Evolutionary conservation across 2,888 invertebrate genomes (phyloP).

Genomic region (Caenorhabditis parvicauda): DNA sequence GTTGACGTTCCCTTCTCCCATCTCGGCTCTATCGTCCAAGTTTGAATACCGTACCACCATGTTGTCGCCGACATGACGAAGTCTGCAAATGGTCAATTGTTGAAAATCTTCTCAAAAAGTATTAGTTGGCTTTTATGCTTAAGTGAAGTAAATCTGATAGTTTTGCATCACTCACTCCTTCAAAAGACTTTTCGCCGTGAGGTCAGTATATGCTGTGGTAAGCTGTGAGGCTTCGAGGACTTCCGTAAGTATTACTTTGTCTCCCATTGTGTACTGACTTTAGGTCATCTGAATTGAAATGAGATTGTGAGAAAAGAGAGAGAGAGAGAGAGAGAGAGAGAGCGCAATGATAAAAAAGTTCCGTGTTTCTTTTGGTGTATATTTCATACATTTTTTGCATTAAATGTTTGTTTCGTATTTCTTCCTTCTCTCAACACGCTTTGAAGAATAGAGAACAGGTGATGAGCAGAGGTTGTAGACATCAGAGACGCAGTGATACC

Average conservation of each 20-base stretch:
- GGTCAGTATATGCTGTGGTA: conserved; percentile 57
- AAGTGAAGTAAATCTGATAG: neutral
- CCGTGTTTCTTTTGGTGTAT: too few species aligned
- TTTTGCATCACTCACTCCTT: conserved; percentile 40
- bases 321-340: too few species aligned
- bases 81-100: conserved; percentile 19
- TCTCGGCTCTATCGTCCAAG: conserved; percentile 32
- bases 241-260: conserved; percentile 58
- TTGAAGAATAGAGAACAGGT: too few species aligned
- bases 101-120: neutral
- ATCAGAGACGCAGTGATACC: too few species aligned
- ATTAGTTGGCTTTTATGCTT: neutral
- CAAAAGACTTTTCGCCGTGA: conserved; percentile 54
- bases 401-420: too few species aligned
- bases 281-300: neutral
- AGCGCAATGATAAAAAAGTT: too few species aligned
- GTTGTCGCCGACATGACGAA: conserved; percentile 43
- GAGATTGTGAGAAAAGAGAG: neutral
- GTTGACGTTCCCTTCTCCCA: conserved; percentile 31
- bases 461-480: too few species aligned
- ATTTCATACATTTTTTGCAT: too few species aligned
- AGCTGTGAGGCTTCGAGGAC: conserved; percentile 61
- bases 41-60: conserved; percentile 40
- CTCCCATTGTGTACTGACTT: conserved; percentile 41
- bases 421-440: too few species aligned